These are phyloP conservation scores for Haemorhous mexicanus DNA, from an alignment of 2,113 vertebrate species.

Conservation along the genomic window DNA sequence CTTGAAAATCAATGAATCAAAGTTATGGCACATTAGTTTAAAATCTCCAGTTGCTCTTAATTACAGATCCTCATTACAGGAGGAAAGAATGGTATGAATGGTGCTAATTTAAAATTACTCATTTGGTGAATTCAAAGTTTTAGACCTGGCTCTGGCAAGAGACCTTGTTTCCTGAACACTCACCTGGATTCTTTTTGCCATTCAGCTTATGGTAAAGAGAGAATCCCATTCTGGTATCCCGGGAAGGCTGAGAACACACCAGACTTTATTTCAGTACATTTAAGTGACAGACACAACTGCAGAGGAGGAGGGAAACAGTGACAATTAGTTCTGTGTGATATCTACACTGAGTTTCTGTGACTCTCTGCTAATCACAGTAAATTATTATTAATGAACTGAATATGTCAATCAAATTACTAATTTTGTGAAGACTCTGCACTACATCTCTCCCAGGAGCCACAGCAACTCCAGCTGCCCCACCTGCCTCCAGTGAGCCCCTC, in stretches of 20 bases:
- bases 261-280: background rate
- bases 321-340: background rate
- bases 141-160: background rate
- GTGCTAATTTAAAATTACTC: background rate
- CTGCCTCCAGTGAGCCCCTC: conserved; percentile 76
- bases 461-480: conserved; percentile 78
- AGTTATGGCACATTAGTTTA: background rate
- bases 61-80: background rate
- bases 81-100: background rate
- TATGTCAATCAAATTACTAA: background rate
- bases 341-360: background rate
- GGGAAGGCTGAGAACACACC: background rate
- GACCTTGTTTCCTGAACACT: background rate
- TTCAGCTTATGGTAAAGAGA: background rate
- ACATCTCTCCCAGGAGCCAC: conserved; percentile 64
- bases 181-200: background rate
- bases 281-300: background rate
- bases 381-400: background rate
- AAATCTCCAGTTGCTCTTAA: background rate
- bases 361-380: background rate
- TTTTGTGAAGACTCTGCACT: background rate
- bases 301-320: background rate
- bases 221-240: background rate
- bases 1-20: background rate
- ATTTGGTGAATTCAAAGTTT: background rate